A percentile compares a stretch with the other conserved stretches of the same genome.
phyloP scores from a whole-genome alignment of 92 coral and sea anemone species.

The Chrysogorgia sp. region DNA sequence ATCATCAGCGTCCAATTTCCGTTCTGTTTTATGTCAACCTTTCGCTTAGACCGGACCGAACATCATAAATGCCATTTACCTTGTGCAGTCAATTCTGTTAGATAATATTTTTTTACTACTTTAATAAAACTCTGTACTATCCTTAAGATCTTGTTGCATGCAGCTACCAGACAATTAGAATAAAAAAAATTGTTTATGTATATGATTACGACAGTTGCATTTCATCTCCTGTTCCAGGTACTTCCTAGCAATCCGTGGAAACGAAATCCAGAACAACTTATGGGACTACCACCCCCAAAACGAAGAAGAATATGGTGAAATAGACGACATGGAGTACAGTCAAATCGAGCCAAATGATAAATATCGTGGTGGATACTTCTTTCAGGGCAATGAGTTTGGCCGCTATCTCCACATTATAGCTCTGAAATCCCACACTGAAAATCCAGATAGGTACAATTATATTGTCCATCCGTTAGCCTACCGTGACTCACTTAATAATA shows the following conservation, averaged over 20 bases:
- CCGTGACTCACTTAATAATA: background rate
- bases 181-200: no score
- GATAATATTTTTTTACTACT: no score
- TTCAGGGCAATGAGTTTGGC: background rate
- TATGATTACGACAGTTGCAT: no score
- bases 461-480: conserved; percentile 1
- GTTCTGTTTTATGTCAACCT: no score
- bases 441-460: background rate
- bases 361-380: background rate
- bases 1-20: no score
- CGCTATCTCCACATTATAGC: conserved; percentile 4
- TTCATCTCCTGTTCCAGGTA: background rate
- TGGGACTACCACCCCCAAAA: conserved; percentile 5
- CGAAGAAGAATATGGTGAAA: background rate
- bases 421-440: background rate
- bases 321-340: background rate
- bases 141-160: no score
- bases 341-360: background rate
- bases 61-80: no score
- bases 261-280: conserved; percentile 4
- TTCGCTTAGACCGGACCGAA: no score
- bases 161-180: no score
- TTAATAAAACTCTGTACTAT: no score
- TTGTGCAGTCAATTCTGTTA: no score
- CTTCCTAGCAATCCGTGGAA: background rate